A percentile compares a stretch with the other conserved stretches of the same genome.
Conservation (phyloP, 2,113 vertebrate species). For the Cavia porcellus region DNA sequence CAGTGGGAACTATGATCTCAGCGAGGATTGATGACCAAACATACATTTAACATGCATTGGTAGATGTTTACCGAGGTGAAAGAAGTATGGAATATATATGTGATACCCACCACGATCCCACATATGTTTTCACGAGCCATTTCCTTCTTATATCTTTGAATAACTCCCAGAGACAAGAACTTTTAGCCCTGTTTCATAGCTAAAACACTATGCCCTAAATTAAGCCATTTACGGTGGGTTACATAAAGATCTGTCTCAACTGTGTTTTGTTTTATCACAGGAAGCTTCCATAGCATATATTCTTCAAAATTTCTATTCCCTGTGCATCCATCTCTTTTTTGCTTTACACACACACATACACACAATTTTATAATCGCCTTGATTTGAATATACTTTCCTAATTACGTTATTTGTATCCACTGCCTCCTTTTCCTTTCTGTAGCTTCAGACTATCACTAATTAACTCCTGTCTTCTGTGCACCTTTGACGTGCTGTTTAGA, state of each 20-base stretch:
- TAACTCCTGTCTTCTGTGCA: background rate
- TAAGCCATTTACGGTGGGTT: background rate
- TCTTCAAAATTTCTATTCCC: background rate
- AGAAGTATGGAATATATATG: background rate
- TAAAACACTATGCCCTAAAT: background rate
- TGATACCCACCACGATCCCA: background rate
- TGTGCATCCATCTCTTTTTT: background rate
- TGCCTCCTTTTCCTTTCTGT: background rate
- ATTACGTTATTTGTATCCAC: background rate
- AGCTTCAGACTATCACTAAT: background rate
- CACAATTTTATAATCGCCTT: background rate
- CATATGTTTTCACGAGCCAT: background rate
- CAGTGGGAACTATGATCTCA: background rate
- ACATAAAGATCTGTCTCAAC: background rate
- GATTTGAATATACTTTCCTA: background rate
- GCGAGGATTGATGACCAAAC: background rate
- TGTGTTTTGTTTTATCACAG: background rate
- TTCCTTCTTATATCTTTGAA: constrained; percentile 23
- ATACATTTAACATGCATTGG: background rate
- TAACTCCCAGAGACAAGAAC: background rate
- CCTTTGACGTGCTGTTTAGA: background rate
- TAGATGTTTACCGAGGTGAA: background rate
- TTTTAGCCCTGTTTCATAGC: background rate
- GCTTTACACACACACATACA: background rate
- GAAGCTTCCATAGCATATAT: background rate